Conservation (phyloP, 2,888 invertebrate genomes). For the Caenorhabditis macrosperma region DNA sequence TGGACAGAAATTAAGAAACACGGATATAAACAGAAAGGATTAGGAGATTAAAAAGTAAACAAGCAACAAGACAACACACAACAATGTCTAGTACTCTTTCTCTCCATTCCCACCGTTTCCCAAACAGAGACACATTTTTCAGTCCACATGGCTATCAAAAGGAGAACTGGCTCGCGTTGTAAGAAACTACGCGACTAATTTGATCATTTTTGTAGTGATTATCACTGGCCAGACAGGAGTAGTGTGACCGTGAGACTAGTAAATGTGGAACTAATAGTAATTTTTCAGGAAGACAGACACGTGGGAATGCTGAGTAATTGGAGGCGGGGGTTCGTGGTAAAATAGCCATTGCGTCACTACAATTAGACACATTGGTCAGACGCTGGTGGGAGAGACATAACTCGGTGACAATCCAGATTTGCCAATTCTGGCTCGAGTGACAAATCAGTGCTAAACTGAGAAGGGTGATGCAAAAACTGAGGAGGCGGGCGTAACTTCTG, state of each 20-base stretch:
- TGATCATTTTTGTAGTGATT: background rate
- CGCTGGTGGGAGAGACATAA: background rate
- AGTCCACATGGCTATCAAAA: background rate
- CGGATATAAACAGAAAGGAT: conserved; percentile 9
- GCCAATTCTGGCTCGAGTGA: background rate
- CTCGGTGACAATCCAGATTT: background rate
- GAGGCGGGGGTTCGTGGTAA: background rate
- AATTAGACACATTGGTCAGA: background rate
- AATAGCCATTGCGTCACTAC: background rate
- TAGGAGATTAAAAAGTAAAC: background rate
- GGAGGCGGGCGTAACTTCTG: conserved; percentile 20
- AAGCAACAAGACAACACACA: background rate
- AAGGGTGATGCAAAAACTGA: conserved; percentile 20
- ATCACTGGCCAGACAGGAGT: background rate
- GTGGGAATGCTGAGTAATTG: background rate
- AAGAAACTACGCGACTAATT: background rate
- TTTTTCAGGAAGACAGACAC: background rate
- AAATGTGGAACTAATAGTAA: background rate
- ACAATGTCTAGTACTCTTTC: background rate
- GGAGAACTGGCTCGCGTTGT: background rate
- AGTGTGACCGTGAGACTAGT: background rate
- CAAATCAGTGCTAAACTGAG: background rate
- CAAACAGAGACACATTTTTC: background rate
- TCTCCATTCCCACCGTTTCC: background rate
- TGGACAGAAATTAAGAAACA: background rate